Evolutionary conservation across 1,140 invertebrate genomes (phyloP), one percentile per base, ranked within the genome.

Genomic region (Colletes gigas): DNA sequence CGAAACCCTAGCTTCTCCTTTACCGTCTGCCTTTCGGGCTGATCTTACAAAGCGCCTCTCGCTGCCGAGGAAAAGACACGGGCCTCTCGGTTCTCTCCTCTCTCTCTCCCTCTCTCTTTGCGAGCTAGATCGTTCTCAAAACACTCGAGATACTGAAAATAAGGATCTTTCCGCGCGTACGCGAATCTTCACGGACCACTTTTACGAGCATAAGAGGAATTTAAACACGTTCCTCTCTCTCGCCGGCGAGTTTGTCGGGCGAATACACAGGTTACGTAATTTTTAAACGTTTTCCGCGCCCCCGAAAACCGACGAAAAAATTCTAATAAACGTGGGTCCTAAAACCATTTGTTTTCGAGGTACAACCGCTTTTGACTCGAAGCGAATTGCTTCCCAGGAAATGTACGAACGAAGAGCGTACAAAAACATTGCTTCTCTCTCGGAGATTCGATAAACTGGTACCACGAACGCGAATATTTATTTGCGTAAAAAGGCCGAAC

Each of bases 31-130:
- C 71, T 62, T 63, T 73, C 54, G 17, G 15, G 52, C 57, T 66
- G 81, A 84, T 81, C 81, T 78, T 66, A 75, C 81, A 80, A 83
- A 81, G 83, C 68, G 63, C 74, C 52, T 71, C 52, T 70, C 60
- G 75, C 44, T 54, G 1, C 17, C 17, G 41, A 50, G 30, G 47
- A 14, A 39, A 14, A 69, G 52, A 77, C 30, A 21, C 19, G 12
- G 4, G 39, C 10, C 15, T 7, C 3, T 7, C 3, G 30, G 10
- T 47, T 19, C 50, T 47, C 30, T 47, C 44, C 6, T 47, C 44
- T 47, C 44, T 47, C 44, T 1, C 69, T 44, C 9, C 15, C 3
- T 19, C 21, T 55, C 14, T 39, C 12, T 17, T 15, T 19, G 17
- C 44, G 30, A 30, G 7, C 19, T 39, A 41, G 21, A 71, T 70